Evolutionary conservation across 2,888 invertebrate species (phyloP).

Genomic region (Lypha dubia): DNA sequence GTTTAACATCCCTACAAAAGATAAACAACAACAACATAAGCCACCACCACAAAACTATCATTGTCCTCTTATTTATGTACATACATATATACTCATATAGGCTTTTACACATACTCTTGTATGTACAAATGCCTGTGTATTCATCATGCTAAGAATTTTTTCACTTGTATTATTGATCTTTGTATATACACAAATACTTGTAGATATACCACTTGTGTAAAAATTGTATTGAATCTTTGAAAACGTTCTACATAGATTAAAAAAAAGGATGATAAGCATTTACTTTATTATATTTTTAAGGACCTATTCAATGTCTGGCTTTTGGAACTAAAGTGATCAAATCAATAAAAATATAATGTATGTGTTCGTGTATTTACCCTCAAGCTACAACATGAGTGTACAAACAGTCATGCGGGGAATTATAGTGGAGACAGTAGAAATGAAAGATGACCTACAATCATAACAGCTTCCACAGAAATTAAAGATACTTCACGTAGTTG

Average conservation of each 20-base stretch:
- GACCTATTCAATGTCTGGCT: constrained; percentile 53
- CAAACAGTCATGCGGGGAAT: constrained; percentile 20
- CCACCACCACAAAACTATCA: constrained; percentile 53
- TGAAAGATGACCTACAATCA: neutral
- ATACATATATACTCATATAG: neutral
- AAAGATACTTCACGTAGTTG: too few species aligned
- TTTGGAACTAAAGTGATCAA: constrained; percentile 61
- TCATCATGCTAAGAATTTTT: constrained; percentile 6
- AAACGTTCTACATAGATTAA: constrained; percentile 52
- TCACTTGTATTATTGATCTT: constrained; percentile 22
- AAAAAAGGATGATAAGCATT: constrained; percentile 59
- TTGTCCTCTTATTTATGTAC: constrained; percentile 35
- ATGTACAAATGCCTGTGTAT: neutral
- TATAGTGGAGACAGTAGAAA: neutral
- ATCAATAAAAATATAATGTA: constrained; percentile 52
- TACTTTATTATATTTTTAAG: constrained; percentile 59
- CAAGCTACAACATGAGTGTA: constrained; percentile 16
- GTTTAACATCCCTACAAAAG: constrained; percentile 43
- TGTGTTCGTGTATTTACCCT: constrained; percentile 42
- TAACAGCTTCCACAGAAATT: too few species aligned
- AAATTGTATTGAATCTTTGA: constrained; percentile 11
- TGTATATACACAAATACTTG: neutral
- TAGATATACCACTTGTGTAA: constrained; percentile 12
- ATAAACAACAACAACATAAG: constrained; percentile 43
- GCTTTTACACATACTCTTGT: constrained; percentile 1